Evolutionary conservation across 2,113 vertebrate genomes (phyloP).

Genomic region (Campylorhamphus procurvoides): DNA sequence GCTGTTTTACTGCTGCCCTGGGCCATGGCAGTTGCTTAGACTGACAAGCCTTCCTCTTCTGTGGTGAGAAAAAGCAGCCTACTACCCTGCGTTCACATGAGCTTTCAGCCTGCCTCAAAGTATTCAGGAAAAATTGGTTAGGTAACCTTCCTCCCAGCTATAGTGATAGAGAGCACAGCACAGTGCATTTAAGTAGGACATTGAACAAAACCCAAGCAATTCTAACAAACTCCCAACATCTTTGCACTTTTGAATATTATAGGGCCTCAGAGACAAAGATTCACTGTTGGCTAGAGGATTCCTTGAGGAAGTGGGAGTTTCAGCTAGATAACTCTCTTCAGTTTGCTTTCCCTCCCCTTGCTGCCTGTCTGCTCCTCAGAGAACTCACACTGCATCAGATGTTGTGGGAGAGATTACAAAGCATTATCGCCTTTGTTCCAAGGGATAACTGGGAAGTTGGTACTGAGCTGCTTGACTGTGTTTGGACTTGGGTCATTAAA

Average conservation of each 20-base stretch:
- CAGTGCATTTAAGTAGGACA: background rate
- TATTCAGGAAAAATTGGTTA: background rate
- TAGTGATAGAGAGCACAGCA: background rate
- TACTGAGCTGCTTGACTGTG: background rate
- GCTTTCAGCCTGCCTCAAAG: background rate
- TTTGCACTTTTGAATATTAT: background rate
- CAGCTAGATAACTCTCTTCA: background rate
- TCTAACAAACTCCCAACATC: background rate
- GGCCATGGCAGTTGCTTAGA: background rate
- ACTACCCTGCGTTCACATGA: background rate
- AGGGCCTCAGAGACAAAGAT: background rate
- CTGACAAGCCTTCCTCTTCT: background rate
- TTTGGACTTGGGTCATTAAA: background rate
- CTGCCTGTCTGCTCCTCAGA: background rate
- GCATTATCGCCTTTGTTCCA: background rate
- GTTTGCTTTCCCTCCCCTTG: background rate
- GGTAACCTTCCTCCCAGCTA: background rate
- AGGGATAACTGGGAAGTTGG: background rate
- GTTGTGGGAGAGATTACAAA: background rate
- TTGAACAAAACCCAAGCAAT: background rate
- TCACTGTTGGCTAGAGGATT: background rate
- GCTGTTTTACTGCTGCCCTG: background rate
- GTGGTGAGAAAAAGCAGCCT: background rate
- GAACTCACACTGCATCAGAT: background rate
- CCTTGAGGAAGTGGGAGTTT: background rate